These are phyloP conservation scores for Cydia pomonella DNA, from an alignment of 1,140 invertebrate species.

Conservation along the genomic window DNA sequence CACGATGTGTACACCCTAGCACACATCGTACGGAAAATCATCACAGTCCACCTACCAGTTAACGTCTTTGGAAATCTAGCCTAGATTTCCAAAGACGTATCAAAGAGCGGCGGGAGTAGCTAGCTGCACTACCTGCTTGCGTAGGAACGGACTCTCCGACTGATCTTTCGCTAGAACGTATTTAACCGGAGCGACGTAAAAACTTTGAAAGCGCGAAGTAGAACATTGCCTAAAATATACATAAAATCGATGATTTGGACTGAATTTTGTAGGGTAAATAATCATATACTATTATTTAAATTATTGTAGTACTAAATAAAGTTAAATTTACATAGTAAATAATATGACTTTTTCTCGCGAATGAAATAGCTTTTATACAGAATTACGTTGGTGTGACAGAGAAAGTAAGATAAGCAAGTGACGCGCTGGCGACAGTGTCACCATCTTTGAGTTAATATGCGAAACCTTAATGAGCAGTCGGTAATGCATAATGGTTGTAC, in stretches of 20 bases:
- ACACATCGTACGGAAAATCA: neutral
- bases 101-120: neutral
- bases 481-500: neutral
- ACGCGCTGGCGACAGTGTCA: neutral
- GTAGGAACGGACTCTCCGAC: constrained; percentile 2
- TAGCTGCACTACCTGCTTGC: neutral
- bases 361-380: neutral
- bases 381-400: neutral
- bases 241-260: neutral
- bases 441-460: neutral
- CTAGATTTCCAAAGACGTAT: neutral
- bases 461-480: neutral
- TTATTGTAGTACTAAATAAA: neutral
- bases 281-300: neutral
- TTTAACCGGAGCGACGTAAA: neutral
- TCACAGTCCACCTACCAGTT: neutral
- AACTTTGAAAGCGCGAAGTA: neutral
- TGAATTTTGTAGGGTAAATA: neutral
- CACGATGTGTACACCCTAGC: neutral
- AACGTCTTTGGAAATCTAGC: neutral
- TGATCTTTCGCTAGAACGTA: neutral
- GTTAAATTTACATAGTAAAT: neutral
- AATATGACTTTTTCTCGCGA: neutral
- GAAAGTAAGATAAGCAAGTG: neutral
- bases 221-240: neutral